Evolutionary conservation across 1,140 invertebrate genomes (phyloP).

Genomic region (Thrips palmi): DNA sequence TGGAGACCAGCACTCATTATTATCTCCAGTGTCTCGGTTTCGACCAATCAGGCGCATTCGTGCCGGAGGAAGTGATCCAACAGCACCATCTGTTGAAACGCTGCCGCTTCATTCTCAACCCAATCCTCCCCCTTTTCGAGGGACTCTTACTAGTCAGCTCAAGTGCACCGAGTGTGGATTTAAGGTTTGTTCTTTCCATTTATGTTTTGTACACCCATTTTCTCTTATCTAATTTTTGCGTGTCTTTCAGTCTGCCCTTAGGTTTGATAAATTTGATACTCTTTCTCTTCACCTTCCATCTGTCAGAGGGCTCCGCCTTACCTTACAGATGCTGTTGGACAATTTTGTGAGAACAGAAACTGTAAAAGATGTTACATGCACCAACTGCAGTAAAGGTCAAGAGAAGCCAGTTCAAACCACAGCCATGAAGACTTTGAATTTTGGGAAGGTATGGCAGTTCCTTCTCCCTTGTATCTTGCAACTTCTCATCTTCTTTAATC

Average conservation of each 20-base stretch:
- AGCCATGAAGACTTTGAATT: constrained; percentile 62
- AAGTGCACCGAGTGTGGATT: constrained; percentile 60
- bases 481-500: constrained; percentile 5
- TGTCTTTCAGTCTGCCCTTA: constrained; percentile 49
- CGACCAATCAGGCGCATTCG: no score
- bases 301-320: constrained; percentile 29
- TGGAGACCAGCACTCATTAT: no score
- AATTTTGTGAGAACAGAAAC: constrained; percentile 70
- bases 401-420: constrained; percentile 30
- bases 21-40: no score
- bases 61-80: no score
- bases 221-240: constrained; percentile 6
- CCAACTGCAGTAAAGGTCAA: constrained; percentile 41
- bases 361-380: constrained; percentile 66
- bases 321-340: constrained; percentile 47
- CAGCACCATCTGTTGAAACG: no score
- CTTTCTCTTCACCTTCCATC: constrained; percentile 55
- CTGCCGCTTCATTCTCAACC: no score
- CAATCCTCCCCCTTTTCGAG: constrained; percentile 43
- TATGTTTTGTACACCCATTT: background rate
- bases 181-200: constrained; percentile 33
- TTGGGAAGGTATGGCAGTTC: constrained; percentile 49
- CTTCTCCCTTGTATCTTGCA: constrained; percentile 1
- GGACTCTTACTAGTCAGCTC: constrained; percentile 67
- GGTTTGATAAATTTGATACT: constrained; percentile 79